Percentiles rank a stretch among this genome's conserved stretches.
Evolutionary conservation across 1,140 invertebrate genomes (phyloP).

Genomic region (Pseudobourletiella spinata): DNA sequence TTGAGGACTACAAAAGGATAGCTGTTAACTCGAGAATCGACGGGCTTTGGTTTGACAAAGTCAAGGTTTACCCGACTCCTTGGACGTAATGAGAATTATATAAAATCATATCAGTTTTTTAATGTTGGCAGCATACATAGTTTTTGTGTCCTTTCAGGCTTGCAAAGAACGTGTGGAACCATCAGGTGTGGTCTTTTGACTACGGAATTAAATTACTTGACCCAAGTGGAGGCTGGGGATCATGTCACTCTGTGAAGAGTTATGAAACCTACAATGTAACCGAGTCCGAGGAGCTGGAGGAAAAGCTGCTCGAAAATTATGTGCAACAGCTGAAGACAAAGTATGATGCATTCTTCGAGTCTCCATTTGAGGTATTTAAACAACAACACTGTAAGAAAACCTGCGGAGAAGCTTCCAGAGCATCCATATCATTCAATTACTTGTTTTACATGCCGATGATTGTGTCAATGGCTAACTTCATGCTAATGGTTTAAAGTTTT

Average conservation of each 20-base stretch:
- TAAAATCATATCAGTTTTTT: background rate
- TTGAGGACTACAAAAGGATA: background rate
- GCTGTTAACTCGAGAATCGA: background rate
- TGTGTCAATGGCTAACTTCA: too few relatives aligned
- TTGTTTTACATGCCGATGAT: too few relatives aligned
- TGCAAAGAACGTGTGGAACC: background rate
- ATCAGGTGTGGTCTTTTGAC: background rate
- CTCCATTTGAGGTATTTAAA: background rate
- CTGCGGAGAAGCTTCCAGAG: too few relatives aligned
- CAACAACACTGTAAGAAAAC: too few relatives aligned
- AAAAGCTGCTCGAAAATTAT: background rate
- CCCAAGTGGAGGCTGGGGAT: background rate
- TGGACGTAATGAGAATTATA: background rate
- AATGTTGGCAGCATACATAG: background rate
- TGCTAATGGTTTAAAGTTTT: too few relatives aligned
- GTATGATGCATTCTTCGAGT: background rate
- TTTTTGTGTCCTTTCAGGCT: background rate
- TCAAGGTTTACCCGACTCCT: background rate
- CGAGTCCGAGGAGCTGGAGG: background rate
- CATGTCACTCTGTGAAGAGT: background rate
- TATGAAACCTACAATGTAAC: background rate
- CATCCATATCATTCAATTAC: too few relatives aligned
- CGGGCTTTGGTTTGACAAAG: background rate
- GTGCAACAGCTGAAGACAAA: background rate
- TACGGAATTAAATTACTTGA: background rate